Evolutionary conservation across 2,888 invertebrate genomes (phyloP).

Genomic region (Adelphocoris suturalis): DNA sequence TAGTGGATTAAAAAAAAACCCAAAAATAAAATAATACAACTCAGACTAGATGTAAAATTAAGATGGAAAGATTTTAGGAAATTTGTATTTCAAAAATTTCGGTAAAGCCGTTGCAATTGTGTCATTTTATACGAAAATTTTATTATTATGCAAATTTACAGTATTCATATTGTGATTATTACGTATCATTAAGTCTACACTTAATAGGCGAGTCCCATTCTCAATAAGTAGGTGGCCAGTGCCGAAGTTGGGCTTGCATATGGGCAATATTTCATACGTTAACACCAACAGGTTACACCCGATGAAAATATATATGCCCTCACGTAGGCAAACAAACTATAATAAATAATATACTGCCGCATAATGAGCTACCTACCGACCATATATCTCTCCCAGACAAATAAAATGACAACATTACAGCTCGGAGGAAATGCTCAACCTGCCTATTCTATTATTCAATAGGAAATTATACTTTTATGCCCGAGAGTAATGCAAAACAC

Average conservation of each 20-base stretch:
- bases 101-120: no score
- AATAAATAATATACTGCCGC: not conserved
- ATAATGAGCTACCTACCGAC: not conserved
- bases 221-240: no score
- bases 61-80: no score
- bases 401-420: slow-evolving; percentile 32
- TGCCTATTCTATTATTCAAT: slow-evolving; percentile 53
- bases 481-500: slow-evolving; percentile 18
- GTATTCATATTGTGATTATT: no score
- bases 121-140: no score
- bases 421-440: slow-evolving; percentile 44
- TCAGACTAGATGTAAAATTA: no score
- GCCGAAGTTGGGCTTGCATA: not conserved
- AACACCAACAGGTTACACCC: not conserved
- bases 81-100: no score
- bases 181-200: no score
- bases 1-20: no score
- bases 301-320: not conserved
- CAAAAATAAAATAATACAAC: no score
- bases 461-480: slow-evolving; percentile 3
- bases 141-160: no score
- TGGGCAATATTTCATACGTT: not conserved
- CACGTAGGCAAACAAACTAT: slow-evolving; percentile 22
- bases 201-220: no score
- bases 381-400: not conserved